phyloP scores from a whole-genome alignment of 2,888 invertebrate species.

The Leptopilina myrica region DNA sequence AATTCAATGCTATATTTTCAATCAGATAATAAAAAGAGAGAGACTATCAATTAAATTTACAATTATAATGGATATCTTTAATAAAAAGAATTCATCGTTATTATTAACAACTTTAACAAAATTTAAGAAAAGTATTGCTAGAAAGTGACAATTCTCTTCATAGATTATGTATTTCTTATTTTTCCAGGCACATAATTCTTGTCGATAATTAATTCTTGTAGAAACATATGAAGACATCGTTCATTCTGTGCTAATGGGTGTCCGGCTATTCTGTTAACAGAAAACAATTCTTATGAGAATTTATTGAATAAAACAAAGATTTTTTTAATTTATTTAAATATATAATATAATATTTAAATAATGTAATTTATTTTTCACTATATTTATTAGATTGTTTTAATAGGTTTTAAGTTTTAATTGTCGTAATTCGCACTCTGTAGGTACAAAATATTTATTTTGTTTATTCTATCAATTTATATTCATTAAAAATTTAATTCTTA shows the following conservation, averaged over 20 bases:
- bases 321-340: no score
- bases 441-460: no score
- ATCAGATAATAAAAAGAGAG: not conserved
- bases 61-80: not conserved
- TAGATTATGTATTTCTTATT: slow-evolving; percentile 92
- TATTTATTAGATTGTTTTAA: no score
- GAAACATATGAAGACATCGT: slow-evolving; percentile 99
- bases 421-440: no score
- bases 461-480: no score
- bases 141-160: no score
- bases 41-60: slow-evolving; percentile 8
- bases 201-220: slow-evolving; percentile 98
- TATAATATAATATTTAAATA: no score
- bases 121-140: not conserved
- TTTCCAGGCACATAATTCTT: slow-evolving; percentile 99
- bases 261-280: slow-evolving; percentile 90
- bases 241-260: slow-evolving; percentile 99
- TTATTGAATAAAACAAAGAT: no score
- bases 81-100: slow-evolving; percentile 5
- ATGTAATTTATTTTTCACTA: no score
- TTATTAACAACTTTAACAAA: slow-evolving; percentile 12
- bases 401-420: no score
- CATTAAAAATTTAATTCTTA: no score
- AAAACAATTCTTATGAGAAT: not conserved
- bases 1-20: not conserved